phyloP scores from a whole-genome alignment of 2,888 invertebrate species.

The Idaea biselata region DNA sequence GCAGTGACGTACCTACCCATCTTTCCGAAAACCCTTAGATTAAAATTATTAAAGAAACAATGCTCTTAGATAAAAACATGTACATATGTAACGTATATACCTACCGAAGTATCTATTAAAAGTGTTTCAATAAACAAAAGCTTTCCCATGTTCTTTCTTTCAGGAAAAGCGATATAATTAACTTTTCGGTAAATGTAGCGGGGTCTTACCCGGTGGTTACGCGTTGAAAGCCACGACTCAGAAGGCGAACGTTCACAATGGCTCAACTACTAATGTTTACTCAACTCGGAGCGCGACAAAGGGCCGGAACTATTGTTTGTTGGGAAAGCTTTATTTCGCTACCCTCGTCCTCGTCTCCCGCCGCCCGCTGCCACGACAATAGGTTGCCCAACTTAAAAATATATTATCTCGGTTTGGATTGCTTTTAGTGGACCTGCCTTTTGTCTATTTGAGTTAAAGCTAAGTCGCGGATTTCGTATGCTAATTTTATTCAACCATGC shows the following conservation, averaged over 20 bases:
- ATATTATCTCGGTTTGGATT: conserved; percentile 66
- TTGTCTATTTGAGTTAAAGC: not conserved
- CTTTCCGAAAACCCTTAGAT: not conserved
- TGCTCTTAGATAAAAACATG: not conserved
- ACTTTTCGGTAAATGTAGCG: not conserved
- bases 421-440: conserved; percentile 39
- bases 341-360: conserved; percentile 62
- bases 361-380: conserved; percentile 56
- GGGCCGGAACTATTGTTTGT: conserved; percentile 81
- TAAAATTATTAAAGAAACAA: not conserved
- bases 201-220: conserved; percentile 19
- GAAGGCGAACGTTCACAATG: conserved; percentile 51
- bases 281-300: conserved; percentile 75
- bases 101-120: not conserved
- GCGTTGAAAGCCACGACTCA: conserved; percentile 30
- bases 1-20: not conserved
- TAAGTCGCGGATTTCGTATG: not conserved
- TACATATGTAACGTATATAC: not conserved
- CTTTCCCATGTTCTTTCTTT: not conserved
- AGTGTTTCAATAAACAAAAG: conserved; percentile 2
- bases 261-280: conserved; percentile 79
- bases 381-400: conserved; percentile 80
- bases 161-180: not conserved
- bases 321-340: conserved; percentile 78
- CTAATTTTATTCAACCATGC: too few relatives aligned